These are phyloP conservation scores for Otus sunia DNA, from an alignment of 2,113 vertebrate genomes.

Conservation along the genomic window DNA sequence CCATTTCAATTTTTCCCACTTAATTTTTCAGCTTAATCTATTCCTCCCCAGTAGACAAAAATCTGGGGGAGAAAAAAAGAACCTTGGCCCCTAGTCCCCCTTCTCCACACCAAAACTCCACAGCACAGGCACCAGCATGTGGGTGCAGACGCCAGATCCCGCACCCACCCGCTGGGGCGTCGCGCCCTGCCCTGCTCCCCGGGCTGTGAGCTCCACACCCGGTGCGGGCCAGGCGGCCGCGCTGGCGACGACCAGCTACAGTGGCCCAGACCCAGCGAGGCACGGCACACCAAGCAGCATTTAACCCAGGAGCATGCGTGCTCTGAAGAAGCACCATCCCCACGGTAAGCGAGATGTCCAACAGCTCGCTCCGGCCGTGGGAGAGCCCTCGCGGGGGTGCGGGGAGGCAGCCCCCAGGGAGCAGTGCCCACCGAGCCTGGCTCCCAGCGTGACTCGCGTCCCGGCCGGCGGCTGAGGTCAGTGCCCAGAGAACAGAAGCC, in stretches of 20 bases:
- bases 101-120: background rate
- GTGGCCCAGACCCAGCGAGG: background rate
- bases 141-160: background rate
- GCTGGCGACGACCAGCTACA: fast-evolving
- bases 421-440: background rate
- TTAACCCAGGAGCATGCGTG: background rate
- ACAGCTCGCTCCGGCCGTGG: background rate
- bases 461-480: background rate
- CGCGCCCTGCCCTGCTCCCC: fast-evolving
- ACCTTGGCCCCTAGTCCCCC: background rate
- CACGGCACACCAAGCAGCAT: fast-evolving
- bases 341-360: fast-evolving
- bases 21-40: background rate
- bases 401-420: background rate
- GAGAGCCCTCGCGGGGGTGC: fast-evolving
- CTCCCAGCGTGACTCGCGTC: background rate
- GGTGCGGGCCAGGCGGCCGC: fast-evolving
- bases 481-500: background rate
- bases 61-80: fast-evolving
- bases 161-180: background rate
- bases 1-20: background rate
- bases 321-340: background rate
- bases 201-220: fast-evolving
- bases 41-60: background rate
- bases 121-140: fast-evolving